Evolutionary conservation across 2,888 invertebrate species (phyloP).

Genomic region (Timandra comae): DNA sequence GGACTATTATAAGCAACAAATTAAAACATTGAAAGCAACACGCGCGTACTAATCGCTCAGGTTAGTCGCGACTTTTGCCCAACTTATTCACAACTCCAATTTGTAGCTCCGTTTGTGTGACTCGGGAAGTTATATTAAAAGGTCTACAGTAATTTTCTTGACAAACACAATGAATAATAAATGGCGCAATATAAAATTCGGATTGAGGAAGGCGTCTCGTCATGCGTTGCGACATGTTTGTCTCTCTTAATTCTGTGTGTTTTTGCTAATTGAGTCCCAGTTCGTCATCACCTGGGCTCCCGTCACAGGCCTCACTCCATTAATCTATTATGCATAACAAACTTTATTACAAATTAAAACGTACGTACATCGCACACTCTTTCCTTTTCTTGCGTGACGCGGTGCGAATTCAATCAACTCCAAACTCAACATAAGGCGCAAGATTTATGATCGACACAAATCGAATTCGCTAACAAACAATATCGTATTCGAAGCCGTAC

Average conservation of each 20-base stretch:
- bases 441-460: slow-evolving; percentile 77
- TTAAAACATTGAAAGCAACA: too few relatives aligned
- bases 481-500: slow-evolving; percentile 72
- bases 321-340: slow-evolving; percentile 57
- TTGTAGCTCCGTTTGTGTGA: slow-evolving; percentile 59
- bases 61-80: slow-evolving; percentile 49
- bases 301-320: slow-evolving; percentile 34
- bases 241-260: slow-evolving; percentile 72
- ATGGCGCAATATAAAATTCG: slow-evolving; percentile 72
- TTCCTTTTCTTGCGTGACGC: slow-evolving; percentile 40
- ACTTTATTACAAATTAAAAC: slow-evolving; percentile 53
- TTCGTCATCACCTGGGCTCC: slow-evolving; percentile 46
- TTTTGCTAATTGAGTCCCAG: slow-evolving; percentile 72
- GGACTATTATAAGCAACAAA: too few relatives aligned
- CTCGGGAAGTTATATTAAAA: slow-evolving; percentile 74
- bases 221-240: slow-evolving; percentile 68
- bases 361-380: slow-evolving; percentile 13
- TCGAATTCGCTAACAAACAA: slow-evolving; percentile 76
- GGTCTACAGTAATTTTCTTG: slow-evolving; percentile 73
- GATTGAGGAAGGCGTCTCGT: slow-evolving; percentile 63
- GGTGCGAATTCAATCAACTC: slow-evolving; percentile 67
- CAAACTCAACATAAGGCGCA: slow-evolving; percentile 73
- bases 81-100: slow-evolving; percentile 66
- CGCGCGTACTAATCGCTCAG: slow-evolving; percentile 22
- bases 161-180: slow-evolving; percentile 73